These are phyloP conservation scores for Pangasius macronema DNA, from an alignment of 2,797 vertebrate genomes.

Conservation along the genomic window DNA sequence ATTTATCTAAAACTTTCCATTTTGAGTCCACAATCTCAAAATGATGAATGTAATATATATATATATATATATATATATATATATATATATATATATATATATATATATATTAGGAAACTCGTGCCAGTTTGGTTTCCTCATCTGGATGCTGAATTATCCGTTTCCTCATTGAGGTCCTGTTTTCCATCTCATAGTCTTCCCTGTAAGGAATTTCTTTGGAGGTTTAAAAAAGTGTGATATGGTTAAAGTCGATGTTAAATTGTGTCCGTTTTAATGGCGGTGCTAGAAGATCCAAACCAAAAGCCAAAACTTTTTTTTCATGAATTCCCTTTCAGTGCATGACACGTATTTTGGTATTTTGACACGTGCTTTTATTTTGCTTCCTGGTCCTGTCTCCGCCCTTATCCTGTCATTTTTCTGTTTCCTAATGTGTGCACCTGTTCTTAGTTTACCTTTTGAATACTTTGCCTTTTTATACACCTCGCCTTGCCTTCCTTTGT, in stretches of 20 bases:
- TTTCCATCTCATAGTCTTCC: background rate
- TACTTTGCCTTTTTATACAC: background rate
- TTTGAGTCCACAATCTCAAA: background rate
- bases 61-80: too few relatives aligned
- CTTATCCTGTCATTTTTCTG: background rate
- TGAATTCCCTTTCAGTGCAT: background rate
- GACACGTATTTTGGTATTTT: background rate
- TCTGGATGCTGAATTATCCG: background rate
- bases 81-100: too few relatives aligned
- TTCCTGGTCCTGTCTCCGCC: background rate
- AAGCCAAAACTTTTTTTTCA: too few relatives aligned
- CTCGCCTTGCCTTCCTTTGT: background rate
- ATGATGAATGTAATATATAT: background rate
- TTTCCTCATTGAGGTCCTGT: too few relatives aligned
- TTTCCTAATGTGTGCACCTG: background rate
- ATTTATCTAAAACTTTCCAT: conserved; percentile 18
- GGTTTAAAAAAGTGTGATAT: background rate
- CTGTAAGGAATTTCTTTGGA: background rate
- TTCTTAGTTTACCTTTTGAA: background rate
- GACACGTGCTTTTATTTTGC: background rate
- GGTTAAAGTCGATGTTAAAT: background rate
- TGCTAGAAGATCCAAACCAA: background rate
- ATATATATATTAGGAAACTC: too few relatives aligned
- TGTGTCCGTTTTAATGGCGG: background rate
- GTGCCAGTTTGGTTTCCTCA: background rate